Base-by-base conservation (phyloP, 2,797 vertebrate genomes). In the Psittacula echo region DNA sequence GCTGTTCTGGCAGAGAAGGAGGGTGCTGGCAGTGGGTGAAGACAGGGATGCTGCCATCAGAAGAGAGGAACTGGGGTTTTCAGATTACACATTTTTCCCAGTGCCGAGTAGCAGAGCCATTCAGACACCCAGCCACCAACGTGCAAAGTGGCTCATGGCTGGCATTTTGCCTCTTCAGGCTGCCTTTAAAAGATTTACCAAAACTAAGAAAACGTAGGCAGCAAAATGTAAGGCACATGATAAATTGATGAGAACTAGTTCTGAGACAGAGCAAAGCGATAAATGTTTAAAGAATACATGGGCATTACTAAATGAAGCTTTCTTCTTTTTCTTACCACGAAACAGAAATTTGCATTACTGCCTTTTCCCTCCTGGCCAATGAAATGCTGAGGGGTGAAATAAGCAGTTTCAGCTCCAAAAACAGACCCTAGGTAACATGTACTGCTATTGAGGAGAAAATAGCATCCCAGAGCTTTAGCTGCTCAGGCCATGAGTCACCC, bases 171-270 rank as follows among this genome's bases (percentile, higher is more conserved):
- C 54, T 94, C 95, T 93, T 64, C 81, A 83, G 60, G 45, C 87
- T 82, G 85, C 62, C 58, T 91, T 80, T 93, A 80, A 95, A 97
- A 93, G 50, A 75, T 87, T 96, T 74, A 89, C 51, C 26, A 42
- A 85, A 91, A 76, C 85, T 60, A 87, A 78, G 70, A 92, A 84
- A 95, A 96, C 29, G 75, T 76, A 84, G 51, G 60, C 89, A 93
- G 83, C 44, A 90, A 82, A 90, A 95, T 70, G 72, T 62, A 81
- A 96, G 81, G 62, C 29, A 6, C 83, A 96, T 98, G 82, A 96
- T 94, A 97, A 96, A 98, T 97, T 94, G 78, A 97, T 97, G 91
- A 96, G 90, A 89, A 94, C 54, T 54, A 34, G 65, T 95, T 97
- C 74, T 94, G 83, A 83, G 95, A 93, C 88, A 94, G 89, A 95